Base-by-base conservation (phyloP, 2,113 vertebrate species). In the Nycticryphes semicollaris region DNA sequence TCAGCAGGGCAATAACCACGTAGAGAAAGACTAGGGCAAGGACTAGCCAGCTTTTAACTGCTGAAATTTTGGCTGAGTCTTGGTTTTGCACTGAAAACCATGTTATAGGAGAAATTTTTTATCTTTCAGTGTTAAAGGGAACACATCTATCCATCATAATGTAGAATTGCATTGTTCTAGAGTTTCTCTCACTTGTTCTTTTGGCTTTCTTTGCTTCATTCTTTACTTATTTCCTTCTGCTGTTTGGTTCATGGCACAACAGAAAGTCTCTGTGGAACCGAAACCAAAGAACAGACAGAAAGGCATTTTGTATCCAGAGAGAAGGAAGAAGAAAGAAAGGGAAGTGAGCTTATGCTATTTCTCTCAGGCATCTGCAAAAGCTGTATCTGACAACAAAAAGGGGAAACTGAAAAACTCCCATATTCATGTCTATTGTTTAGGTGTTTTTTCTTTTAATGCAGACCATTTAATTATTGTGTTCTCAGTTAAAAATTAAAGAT, bases 221-320 rank as follows among this genome's bases (percentile, higher is more conserved):
- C 66, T 91, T 91, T 69, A 73, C 45, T 41, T 48, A 79, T 88
- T 92, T 95, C 31, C 27, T 94, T 90, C 74, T 84, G 35, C 63
- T 91, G 12, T 69, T 92, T 83, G 35, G 69, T 91, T 88, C 63
- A 54, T 51, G 63, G 72, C 82, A 88, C 74, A 89, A 91, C 93
- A 95, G 74, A 74, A 80, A 57, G 23, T 57, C 91, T 91, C 75
- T 19, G 22, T 76, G 78, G 85, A 91, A 39, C 63, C 33, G 69
- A 93, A 91, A 88, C 78, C 37, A 67, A 90, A 76, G 76, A 91
- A 67, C 66, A 91, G 57, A 51, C 6, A 54, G 69, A 91, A 78
- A 93, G 12, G 20, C 87, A 91, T 93, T 78, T 89, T 76, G 37
- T 80, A 86, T 67, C 90, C 16, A 88, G 93, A 88, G 77, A 94